Evolutionary conservation across 2,113 vertebrate genomes (phyloP).

Genomic region (Hippocampus guttulatus): DNA sequence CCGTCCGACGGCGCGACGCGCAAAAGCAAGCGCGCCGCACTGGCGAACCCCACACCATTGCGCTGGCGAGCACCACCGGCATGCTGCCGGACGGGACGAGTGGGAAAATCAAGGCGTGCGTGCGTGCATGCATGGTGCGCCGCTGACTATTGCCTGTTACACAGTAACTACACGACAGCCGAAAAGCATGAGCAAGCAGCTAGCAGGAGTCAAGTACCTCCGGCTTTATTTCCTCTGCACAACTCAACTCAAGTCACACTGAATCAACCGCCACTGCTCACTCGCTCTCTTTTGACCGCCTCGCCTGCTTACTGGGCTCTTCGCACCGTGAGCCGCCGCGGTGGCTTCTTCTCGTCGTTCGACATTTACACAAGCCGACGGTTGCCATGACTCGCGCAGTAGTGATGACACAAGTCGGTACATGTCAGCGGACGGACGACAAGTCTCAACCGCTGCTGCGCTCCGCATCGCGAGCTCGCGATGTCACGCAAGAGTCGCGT

Average conservation of each 20-base stretch:
- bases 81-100: constrained; percentile 45
- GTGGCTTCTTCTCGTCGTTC: neutral
- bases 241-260: neutral
- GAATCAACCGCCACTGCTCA: neutral
- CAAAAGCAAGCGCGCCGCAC: constrained; percentile 14
- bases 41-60: constrained; percentile 39
- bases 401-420: neutral
- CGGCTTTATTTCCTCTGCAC: neutral
- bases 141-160: neutral
- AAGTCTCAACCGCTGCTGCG: neutral
- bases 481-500: neutral
- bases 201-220: neutral
- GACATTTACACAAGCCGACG: neutral
- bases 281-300: neutral
- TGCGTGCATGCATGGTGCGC: constrained; percentile 9
- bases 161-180: neutral
- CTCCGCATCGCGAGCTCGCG: neutral
- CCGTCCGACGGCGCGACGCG: neutral
- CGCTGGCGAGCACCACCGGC: constrained; percentile 30
- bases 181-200: neutral
- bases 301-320: neutral
- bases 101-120: constrained; percentile 7
- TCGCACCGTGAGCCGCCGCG: neutral
- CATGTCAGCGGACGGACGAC: neutral
- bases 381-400: neutral